phyloP scores from a whole-genome alignment of 2,797 vertebrate species.

The Lagocephalus sceleratus region DNA sequence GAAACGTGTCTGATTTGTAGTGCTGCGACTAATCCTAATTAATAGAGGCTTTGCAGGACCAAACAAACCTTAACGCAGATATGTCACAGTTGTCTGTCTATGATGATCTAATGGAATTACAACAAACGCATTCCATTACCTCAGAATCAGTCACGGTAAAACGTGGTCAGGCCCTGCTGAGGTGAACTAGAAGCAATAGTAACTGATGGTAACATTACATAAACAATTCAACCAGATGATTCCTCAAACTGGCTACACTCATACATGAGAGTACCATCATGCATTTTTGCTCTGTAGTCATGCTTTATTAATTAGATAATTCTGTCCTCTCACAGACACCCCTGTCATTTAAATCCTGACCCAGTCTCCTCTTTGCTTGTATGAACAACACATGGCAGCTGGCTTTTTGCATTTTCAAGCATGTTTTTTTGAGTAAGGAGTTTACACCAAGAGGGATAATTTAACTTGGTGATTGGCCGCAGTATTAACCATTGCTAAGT shows the following conservation, averaged over 20 bases:
- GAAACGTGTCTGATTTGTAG: no score
- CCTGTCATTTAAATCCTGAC: conserved; percentile 14
- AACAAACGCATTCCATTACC: no score
- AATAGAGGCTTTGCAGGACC: no score
- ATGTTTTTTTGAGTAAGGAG: conserved; percentile 10
- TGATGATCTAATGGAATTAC: no score
- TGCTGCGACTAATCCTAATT: no score
- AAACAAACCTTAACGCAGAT: no score
- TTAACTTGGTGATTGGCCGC: conserved; percentile 12
- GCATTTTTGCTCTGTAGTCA: conserved; percentile 44
- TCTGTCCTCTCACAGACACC: conserved; percentile 26
- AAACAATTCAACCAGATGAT: conserved; percentile 50
- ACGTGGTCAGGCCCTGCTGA: no score
- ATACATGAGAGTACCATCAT: conserved; percentile 43
- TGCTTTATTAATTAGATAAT: no score
- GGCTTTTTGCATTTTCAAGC: conserved; percentile 2
- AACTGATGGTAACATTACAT: conserved; percentile 57
- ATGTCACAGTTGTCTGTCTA: no score
- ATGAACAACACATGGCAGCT: conserved; percentile 3
- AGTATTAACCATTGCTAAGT: conserved; percentile 26
- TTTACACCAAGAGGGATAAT: conserved; percentile 33
- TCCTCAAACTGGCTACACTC: conserved; percentile 47
- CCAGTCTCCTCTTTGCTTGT: not conserved
- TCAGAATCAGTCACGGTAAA: no score
- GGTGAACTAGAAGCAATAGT: conserved; percentile 14